These are phyloP conservation scores for Phengaris alcon DNA, from an alignment of 2,888 invertebrate species.

Conservation along the genomic window DNA sequence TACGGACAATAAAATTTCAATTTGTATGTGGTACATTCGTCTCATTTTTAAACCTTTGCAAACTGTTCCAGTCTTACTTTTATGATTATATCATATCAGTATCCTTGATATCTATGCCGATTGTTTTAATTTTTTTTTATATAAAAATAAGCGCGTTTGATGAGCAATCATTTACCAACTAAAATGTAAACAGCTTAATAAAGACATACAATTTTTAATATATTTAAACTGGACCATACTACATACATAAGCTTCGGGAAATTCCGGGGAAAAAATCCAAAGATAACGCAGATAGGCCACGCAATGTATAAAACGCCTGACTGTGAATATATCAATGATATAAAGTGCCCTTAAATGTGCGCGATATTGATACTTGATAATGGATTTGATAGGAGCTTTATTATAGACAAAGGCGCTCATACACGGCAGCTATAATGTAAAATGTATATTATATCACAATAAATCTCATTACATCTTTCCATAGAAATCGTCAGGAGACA, in stretches of 20 bases:
- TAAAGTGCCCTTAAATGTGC: background rate
- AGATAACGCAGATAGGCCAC: constrained; percentile 19
- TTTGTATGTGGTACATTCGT: background rate
- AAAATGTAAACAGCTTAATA: background rate
- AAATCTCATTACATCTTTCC: too few relatives aligned
- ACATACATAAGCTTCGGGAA: background rate
- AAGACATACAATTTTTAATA: constrained; percentile 17
- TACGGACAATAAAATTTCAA: background rate
- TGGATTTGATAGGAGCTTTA: background rate
- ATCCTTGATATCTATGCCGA: too few relatives aligned
- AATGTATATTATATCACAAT: too few relatives aligned
- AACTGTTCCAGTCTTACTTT: too few relatives aligned
- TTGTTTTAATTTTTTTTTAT: too few relatives aligned
- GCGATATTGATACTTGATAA: background rate
- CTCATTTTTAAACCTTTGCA: too few relatives aligned
- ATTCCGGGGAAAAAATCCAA: background rate
- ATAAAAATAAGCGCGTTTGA: too few relatives aligned
- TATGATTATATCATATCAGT: too few relatives aligned
- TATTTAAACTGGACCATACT: background rate
- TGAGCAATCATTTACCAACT: background rate
- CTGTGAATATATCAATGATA: constrained; percentile 20
- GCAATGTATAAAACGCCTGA: constrained; percentile 8
- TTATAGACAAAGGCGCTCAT: background rate
- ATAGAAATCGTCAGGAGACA: too few relatives aligned
- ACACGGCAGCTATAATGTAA: too few relatives aligned